Evolutionary conservation across 92 coral and sea anemone genomes (phyloP).

Genomic region (Metridium senile): DNA sequence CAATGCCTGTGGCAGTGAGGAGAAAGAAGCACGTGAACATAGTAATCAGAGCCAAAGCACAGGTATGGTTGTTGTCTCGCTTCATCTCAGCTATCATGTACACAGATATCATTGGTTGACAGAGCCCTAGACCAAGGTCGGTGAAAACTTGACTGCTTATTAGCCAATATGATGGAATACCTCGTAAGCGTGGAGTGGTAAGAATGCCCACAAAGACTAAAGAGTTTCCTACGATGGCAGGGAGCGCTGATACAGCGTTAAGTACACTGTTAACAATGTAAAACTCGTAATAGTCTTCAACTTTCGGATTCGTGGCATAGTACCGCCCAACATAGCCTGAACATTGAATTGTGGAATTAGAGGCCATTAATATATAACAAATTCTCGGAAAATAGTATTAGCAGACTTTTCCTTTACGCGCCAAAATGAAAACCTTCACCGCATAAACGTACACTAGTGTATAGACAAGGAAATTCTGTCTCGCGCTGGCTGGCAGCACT

Average conservation of each 20-base stretch:
- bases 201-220: background rate
- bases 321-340: constrained; percentile 3
- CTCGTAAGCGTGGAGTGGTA: background rate
- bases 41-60: background rate
- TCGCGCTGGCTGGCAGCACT: no score
- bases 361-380: background rate
- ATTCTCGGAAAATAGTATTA: background rate
- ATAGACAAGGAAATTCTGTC: no score
- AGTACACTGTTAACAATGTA: background rate
- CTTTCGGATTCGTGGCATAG: background rate
- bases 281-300: background rate
- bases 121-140: background rate
- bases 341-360: background rate
- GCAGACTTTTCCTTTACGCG: no score
- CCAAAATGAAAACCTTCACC: no score
- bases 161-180: constrained; percentile 4
- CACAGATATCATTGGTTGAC: background rate
- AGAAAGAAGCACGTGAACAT: constrained; percentile 9
- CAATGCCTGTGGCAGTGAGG: background rate
- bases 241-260: background rate
- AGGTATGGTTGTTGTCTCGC: background rate
- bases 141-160: constrained; percentile 14
- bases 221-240: background rate
- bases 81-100: background rate
- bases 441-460: no score